Conservation (phyloP, 2,888 invertebrate genomes). For the Tenthredo livida region DNA sequence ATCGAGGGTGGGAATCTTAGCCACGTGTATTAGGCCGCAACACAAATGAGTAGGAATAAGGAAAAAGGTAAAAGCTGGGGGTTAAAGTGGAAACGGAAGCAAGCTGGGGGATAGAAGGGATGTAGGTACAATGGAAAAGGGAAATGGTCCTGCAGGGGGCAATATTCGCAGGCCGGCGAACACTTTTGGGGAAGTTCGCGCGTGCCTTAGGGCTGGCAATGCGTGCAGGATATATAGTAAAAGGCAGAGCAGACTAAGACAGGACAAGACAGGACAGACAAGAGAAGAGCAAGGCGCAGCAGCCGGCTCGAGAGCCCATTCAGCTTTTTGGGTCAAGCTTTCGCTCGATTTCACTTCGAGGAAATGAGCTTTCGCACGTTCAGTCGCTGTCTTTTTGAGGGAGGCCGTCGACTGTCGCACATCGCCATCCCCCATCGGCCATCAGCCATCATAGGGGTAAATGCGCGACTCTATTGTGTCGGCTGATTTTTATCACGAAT, state of each 20-base stretch:
- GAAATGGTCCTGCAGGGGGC: slow-evolving; percentile 57
- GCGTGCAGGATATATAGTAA: slow-evolving; percentile 42
- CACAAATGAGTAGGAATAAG: slow-evolving; percentile 25
- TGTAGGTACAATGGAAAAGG: slow-evolving; percentile 18
- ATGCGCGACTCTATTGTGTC: slow-evolving; percentile 34
- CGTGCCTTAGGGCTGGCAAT: slow-evolving; percentile 52
- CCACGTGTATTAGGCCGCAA: slow-evolving; percentile 5
- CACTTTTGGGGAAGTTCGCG: slow-evolving; percentile 41
- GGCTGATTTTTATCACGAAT: slow-evolving; percentile 45
- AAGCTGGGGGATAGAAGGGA: neutral
- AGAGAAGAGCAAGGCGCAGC: slow-evolving; percentile 31
- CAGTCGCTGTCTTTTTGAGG: slow-evolving; percentile 37
- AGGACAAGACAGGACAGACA: neutral
- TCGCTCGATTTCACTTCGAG: slow-evolving; percentile 69
- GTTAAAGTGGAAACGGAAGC: slow-evolving; percentile 38
- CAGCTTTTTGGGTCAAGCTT: slow-evolving; percentile 66
- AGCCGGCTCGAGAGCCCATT: slow-evolving; percentile 64
- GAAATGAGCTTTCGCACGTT: slow-evolving; percentile 69
- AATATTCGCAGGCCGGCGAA: slow-evolving; percentile 58
- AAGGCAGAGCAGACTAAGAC: slow-evolving; percentile 52
- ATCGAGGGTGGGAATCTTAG: neutral
- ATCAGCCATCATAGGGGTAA: slow-evolving; percentile 11
- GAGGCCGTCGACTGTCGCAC: neutral
- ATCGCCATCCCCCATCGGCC: slow-evolving; percentile 6
- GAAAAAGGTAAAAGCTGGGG: slow-evolving; percentile 5